Conservation (phyloP, 2,888 invertebrate species). For the Ophonus ardosiacus region DNA sequence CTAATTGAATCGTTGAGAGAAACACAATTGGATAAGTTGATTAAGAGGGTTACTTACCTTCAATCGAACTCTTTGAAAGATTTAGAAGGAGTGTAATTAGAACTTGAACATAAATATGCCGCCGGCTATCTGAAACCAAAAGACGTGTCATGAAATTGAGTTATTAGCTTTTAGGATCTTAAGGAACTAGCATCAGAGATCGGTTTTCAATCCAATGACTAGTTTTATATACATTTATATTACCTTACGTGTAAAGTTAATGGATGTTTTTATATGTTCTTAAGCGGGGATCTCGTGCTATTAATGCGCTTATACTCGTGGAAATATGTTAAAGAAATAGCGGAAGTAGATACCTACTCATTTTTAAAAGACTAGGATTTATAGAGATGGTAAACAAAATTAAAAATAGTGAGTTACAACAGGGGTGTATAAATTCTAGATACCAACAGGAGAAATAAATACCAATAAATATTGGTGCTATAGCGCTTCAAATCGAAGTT, state of each 20-base stretch:
- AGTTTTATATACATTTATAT: conserved; percentile 23
- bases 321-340: too few species aligned
- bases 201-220: conserved; percentile 16
- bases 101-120: conserved; percentile 33
- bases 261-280: background rate
- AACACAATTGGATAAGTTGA: conserved; percentile 15
- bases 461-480: too few species aligned
- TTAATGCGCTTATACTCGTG: background rate
- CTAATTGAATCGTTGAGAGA: background rate
- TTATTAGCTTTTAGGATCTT: conserved; percentile 11
- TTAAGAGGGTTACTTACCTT: conserved; percentile 21
- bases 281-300: background rate
- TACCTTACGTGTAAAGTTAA: background rate
- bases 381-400: too few species aligned
- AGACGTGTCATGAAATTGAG: conserved; percentile 32
- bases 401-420: too few species aligned
- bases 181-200: background rate
- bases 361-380: too few species aligned
- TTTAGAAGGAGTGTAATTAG: conserved; percentile 13
- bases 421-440: too few species aligned
- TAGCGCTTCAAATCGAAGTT: too few species aligned
- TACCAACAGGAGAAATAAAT: too few species aligned
- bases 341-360: too few species aligned
- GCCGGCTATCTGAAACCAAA: conserved; percentile 21
- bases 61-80: background rate